Evolutionary conservation across 1,140 invertebrate species (phyloP), one percentile per base, ranked within the genome.

Genomic region (Stenopsyche tienmushanensis): DNA sequence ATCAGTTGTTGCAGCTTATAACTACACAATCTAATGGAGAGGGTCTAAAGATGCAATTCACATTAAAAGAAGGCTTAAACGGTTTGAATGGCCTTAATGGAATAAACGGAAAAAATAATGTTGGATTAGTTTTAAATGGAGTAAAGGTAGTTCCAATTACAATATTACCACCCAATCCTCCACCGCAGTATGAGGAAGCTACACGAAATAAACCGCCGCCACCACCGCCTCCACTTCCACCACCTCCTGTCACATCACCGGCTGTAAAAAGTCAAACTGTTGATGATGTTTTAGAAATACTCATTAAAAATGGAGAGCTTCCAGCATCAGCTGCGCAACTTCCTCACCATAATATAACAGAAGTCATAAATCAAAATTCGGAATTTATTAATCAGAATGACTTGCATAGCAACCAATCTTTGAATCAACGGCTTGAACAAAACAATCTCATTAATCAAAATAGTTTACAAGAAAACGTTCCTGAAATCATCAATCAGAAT

Each of bases 251-350:
- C 42, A 55, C 65, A 8, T 25, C 47, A 15, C 69, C 62, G 13
- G 42, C 65, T 23, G 58, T 71, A 39, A 60, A 71, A 54, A 79
- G 76, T 53, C 92, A 96, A 76, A 90, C 91, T 34, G 91, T 97
- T 63, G 94, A 96, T 74, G 94, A 97, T 78, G 94, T 97, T 0
- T 76, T 98, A n/a, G 94, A 97, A 73, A 96, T 97, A 71, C 82
- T 97, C 0, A 96, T 97, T 17, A 90, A 94, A 75, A 94, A 94
- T 76, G 94, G 94, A 44, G 94, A 97, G 74, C 74, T 97, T 17
- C 92, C 93, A 1, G 87, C 93, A 1, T 95, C 92, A 72, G 91
- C 91, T 1, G 92, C 90, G 39, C 64, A 70, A 29, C 66, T 70
- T 55, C 68, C 68, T 1, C 58, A 67, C 26, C 65, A 62, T 10